Percentiles rank a stretch among this genome's conserved stretches.
These are phyloP conservation scores for Exocentrus adspersus DNA, from an alignment of 2,888 invertebrate genomes.

Conservation along the genomic window DNA sequence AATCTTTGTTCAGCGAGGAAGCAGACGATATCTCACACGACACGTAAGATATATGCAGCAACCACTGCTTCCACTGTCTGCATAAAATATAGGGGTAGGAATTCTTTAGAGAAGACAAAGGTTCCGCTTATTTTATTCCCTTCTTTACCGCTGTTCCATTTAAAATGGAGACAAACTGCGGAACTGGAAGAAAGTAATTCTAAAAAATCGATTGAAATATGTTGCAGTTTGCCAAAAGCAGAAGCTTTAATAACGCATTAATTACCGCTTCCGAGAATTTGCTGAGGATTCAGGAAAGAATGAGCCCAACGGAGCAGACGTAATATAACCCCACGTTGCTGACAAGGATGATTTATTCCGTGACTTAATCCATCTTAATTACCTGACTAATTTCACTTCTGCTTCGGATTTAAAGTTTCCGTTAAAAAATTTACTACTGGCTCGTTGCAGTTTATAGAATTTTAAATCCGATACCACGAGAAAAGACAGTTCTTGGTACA, in stretches of 20 bases:
- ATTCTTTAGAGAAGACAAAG: constrained; percentile 5
- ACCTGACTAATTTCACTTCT: constrained; percentile 52
- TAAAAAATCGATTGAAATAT: constrained; percentile 48
- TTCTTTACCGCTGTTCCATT: constrained; percentile 12
- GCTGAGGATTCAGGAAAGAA: constrained; percentile 49
- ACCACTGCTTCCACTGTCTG: background rate
- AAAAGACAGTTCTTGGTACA: background rate
- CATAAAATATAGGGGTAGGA: background rate
- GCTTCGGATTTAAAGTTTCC: constrained; percentile 26
- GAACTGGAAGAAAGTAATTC: constrained; percentile 39
- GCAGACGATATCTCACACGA: too few species aligned
- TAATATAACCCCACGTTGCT: constrained; percentile 51
- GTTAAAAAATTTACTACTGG: background rate
- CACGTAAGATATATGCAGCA: too few species aligned
- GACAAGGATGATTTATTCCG: constrained; percentile 53
- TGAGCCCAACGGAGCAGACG: constrained; percentile 50
- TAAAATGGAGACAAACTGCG: constrained; percentile 24
- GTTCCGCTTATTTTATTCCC: background rate
- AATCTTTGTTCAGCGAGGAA: too few species aligned
- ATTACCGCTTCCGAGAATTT: constrained; percentile 47
- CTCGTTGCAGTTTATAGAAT: background rate
- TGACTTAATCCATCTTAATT: constrained; percentile 56
- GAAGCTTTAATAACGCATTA: constrained; percentile 56
- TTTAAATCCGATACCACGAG: background rate
- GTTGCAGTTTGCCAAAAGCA: constrained; percentile 52